phyloP scores from a whole-genome alignment of 2,113 vertebrate species.

The Ovis aries region ARS-UI_Ramb_v3.0 NC_056056.1:101806501-101807000 shows the following conservation, averaged over 20 bases:
- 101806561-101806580: not conserved
- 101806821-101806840: slow-evolving; percentile 88
- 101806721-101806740: not conserved
- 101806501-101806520: not conserved
- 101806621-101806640: not conserved
- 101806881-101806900: not conserved
- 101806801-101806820: slow-evolving; percentile 87
- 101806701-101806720: not conserved
- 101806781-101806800: slow-evolving; percentile 89
- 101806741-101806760: not conserved
- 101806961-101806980: not conserved
- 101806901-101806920: not conserved
- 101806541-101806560: not conserved
- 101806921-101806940: not conserved
- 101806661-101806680: slow-evolving; percentile 19
- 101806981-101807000: not conserved
- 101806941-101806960: not conserved
- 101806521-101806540: not conserved
- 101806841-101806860: slow-evolving; percentile 81
- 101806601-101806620: not conserved
- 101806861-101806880: not conserved
- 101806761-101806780: slow-evolving; percentile 31
- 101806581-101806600: not conserved
- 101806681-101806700: not conserved
- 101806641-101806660: not conserved